These are phyloP conservation scores for Drosophila mauritiana DNA, from an alignment of 1,140 invertebrate genomes.

Conservation along the genomic window DNA sequence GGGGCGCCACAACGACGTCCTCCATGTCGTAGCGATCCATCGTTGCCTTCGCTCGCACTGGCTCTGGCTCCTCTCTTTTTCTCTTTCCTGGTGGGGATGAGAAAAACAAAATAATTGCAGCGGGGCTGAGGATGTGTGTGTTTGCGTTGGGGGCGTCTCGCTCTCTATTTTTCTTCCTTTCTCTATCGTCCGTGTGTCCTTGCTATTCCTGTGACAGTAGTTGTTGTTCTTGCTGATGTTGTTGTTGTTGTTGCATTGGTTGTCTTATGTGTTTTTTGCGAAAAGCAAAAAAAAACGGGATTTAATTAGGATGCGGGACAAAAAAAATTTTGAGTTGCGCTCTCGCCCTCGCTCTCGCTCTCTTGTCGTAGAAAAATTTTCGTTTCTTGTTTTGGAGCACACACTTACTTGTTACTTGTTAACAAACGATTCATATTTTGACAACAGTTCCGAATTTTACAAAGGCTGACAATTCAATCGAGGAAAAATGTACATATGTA, in stretches of 20 bases:
- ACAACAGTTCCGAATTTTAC: neutral
- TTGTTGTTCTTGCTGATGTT: constrained; percentile 8
- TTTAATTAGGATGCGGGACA: neutral
- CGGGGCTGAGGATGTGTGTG: neutral
- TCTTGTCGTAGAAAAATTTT: neutral
- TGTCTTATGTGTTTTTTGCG: constrained; percentile 9
- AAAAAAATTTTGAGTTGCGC: neutral
- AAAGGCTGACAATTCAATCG: constrained; percentile 14
- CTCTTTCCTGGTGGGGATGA: neutral
- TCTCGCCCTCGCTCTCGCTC: neutral
- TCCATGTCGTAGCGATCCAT: constrained; percentile 83
- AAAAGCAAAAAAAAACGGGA: neutral
- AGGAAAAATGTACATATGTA: too few species aligned
- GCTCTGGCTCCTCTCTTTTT: neutral
- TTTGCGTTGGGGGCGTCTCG: neutral
- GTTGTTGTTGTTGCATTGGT: constrained; percentile 5
- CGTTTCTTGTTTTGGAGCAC: neutral
- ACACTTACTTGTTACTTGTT: constrained; percentile 5
- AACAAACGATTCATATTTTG: constrained; percentile 35
- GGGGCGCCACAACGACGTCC: constrained; percentile 77
- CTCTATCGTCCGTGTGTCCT: constrained; percentile 27
- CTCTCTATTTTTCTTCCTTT: constrained; percentile 16
- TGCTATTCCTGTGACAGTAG: constrained; percentile 22
- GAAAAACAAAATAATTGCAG: constrained; percentile 17
- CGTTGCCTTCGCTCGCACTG: constrained; percentile 10